Conservation (phyloP, 1,140 invertebrate genomes). For the Pseudomyrmex cubaensis region DNA sequence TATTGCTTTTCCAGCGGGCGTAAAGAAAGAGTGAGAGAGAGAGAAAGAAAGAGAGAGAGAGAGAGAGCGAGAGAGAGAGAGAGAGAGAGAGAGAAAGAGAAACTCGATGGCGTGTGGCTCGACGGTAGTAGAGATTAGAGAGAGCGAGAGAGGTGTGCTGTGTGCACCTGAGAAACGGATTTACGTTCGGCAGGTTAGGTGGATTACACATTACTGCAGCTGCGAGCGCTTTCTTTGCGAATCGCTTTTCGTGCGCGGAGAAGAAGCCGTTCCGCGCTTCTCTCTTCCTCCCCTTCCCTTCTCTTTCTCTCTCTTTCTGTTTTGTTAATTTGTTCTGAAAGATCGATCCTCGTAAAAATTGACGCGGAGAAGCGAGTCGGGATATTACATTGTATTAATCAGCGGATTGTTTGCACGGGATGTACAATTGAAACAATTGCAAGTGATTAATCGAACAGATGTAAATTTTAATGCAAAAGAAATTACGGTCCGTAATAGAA, state of each 20-base stretch:
- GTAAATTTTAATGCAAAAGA: background rate
- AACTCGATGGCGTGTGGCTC: constrained; percentile 59
- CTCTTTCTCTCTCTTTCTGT: background rate
- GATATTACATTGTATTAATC: constrained; percentile 25
- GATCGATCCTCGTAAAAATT: constrained; percentile 17
- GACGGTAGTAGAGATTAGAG: constrained; percentile 65
- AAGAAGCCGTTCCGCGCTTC: background rate
- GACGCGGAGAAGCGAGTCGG: constrained; percentile 2
- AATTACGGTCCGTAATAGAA: background rate
- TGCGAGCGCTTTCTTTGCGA: constrained; percentile 42
- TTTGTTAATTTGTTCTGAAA: constrained; percentile 16
- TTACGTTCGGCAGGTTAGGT: constrained; percentile 71
- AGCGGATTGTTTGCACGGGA: background rate
- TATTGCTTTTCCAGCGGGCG: constrained; percentile 66
- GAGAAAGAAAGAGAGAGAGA: constrained; percentile 47
- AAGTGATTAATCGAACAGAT: background rate
- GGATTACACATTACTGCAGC: constrained; percentile 67
- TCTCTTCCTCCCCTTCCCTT: background rate
- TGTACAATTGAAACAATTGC: background rate
- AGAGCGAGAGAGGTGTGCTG: constrained; percentile 13
- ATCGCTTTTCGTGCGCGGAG: constrained; percentile 41
- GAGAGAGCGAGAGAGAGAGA: constrained; percentile 25
- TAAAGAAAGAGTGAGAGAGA: constrained; percentile 50
- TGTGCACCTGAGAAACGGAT: constrained; percentile 66
- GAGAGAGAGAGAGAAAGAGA: constrained; percentile 25